Conservation (phyloP, 2,797 vertebrate genomes). For the Otus scops region DNA sequence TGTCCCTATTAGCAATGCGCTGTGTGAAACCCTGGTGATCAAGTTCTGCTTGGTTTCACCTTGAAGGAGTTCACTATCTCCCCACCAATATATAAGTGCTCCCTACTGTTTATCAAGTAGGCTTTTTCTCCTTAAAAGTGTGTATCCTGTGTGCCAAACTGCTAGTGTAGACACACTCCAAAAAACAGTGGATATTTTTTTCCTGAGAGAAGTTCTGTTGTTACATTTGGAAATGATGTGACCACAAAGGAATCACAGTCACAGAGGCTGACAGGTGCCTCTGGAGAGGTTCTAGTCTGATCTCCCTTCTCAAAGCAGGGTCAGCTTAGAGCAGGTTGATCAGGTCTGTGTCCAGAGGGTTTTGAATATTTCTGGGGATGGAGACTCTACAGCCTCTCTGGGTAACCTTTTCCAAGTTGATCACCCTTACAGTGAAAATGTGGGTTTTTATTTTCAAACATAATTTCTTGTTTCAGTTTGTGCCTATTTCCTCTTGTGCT, state of each 20-base stretch:
- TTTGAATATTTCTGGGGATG: not conserved
- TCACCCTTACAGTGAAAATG: not conserved
- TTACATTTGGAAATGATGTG: not conserved
- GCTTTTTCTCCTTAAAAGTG: not conserved
- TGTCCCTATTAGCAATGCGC: not conserved
- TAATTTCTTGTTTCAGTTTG: not conserved
- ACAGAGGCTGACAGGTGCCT: rapidly evolving
- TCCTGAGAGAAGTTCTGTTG: not conserved
- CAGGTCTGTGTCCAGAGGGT: not conserved
- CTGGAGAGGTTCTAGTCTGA: not conserved
- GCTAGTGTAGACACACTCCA: not conserved
- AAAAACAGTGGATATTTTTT: not conserved
- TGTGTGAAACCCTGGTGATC: not conserved
- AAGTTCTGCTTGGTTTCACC: not conserved
- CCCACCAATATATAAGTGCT: not conserved
- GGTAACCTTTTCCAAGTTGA: not conserved
- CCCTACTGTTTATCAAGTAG: not conserved
- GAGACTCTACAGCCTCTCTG: not conserved
- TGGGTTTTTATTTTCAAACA: not conserved
- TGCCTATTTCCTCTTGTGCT: not conserved
- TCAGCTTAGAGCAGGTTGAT: not conserved
- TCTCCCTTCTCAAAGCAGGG: not conserved
- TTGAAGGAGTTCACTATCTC: not conserved
- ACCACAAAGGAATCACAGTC: not conserved
- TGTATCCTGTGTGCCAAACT: not conserved